These are phyloP conservation scores for Cryptus viduatorius DNA, from an alignment of 2,888 invertebrate genomes.

Conservation along the genomic window DNA sequence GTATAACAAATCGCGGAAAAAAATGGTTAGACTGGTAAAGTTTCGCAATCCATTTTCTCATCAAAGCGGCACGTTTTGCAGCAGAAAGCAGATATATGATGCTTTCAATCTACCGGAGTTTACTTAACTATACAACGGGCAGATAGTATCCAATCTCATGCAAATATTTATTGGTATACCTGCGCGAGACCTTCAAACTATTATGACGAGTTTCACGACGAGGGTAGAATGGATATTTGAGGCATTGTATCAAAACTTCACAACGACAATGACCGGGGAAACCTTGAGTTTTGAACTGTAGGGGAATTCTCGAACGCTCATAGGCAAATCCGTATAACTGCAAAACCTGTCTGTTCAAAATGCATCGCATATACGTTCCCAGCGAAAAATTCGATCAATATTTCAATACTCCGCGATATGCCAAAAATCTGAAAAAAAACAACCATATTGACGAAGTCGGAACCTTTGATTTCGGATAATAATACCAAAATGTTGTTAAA, in stretches of 20 bases:
- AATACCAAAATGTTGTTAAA: no score
- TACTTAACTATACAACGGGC: not conserved
- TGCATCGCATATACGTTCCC: not conserved
- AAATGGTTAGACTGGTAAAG: constrained; percentile 7
- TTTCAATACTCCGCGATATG: no score
- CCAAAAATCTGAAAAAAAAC: no score
- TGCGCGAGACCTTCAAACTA: constrained; percentile 4
- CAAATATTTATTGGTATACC: constrained; percentile 44
- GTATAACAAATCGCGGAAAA: not conserved
- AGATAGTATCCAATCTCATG: constrained; percentile 39
- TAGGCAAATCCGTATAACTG: not conserved
- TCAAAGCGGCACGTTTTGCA: not conserved
- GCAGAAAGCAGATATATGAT: not conserved
- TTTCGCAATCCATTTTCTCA: constrained; percentile 17
- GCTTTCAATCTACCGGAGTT: constrained; percentile 16
- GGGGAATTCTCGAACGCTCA: not conserved
- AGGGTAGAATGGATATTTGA: constrained; percentile 15
- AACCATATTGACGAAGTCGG: no score
- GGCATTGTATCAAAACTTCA: constrained; percentile 11
- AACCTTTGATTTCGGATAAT: no score
- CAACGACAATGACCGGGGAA: constrained; percentile 28
- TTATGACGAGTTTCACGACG: constrained; percentile 36
- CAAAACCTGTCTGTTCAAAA: not conserved
- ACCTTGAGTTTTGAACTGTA: constrained; percentile 15
- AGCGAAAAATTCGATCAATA: no score